These are phyloP conservation scores for Stichodactyla helianthus DNA, from an alignment of 64 coral and sea anemone genomes.

Conservation along the genomic window DNA sequence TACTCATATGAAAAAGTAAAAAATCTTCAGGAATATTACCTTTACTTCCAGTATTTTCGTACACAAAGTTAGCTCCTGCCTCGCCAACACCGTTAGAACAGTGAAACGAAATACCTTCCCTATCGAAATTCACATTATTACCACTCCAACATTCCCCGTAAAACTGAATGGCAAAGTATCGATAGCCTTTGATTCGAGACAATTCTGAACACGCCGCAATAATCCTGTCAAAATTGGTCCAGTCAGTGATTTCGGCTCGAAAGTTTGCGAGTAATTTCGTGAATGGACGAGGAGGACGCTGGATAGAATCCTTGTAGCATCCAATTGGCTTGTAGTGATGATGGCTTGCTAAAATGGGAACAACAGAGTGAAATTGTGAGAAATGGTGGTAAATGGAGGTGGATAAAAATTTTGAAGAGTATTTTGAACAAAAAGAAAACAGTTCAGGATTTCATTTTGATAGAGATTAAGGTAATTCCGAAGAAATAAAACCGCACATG, in stretches of 20 bases:
- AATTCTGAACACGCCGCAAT: not conserved
- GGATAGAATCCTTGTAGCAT: not conserved
- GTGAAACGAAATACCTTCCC: not conserved
- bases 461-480: too few species aligned
- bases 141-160: conserved; percentile 18
- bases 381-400: not conserved
- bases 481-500: too few species aligned
- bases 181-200: not conserved
- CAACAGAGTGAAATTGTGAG: not conserved
- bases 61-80: not conserved
- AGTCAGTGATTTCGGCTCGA: conserved; percentile 10
- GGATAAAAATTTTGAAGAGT: too few species aligned
- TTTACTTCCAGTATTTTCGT: not conserved
- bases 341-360: not conserved
- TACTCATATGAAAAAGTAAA: too few species aligned
- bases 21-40: not conserved
- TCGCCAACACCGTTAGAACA: conserved; percentile 9
- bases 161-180: conserved; percentile 18
- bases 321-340: conserved; percentile 1
- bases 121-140: not conserved
- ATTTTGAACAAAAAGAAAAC: too few species aligned
- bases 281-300: not conserved
- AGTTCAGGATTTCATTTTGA: too few species aligned
- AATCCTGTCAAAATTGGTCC: not conserved
- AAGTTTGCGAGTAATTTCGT: conserved; percentile 9